These are phyloP conservation scores for Aphelinus certus DNA, from an alignment of 1,140 invertebrate genomes.

Conservation along the genomic window DNA sequence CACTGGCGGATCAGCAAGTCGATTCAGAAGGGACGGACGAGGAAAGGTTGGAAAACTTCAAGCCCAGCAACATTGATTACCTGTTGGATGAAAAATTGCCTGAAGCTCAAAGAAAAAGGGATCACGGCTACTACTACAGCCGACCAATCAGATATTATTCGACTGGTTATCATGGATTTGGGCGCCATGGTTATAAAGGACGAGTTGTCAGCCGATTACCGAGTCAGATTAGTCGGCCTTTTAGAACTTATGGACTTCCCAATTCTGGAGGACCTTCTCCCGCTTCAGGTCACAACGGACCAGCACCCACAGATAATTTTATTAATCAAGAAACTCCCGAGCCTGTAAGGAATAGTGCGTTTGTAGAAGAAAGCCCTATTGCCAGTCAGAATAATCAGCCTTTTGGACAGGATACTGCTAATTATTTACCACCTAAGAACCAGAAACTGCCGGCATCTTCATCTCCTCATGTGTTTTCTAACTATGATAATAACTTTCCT, in stretches of 20 bases:
- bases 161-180: constrained; percentile 39
- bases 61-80: constrained; percentile 19
- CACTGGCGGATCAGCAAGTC: constrained; percentile 23
- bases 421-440: constrained; percentile 62
- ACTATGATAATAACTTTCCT: constrained; percentile 14
- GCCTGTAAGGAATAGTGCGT: constrained; percentile 51
- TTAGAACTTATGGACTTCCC: constrained; percentile 56
- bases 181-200: constrained; percentile 34
- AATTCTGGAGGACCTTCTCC: constrained; percentile 44
- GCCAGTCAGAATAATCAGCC: constrained; percentile 60
- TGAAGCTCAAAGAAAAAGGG: constrained; percentile 53
- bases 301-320: constrained; percentile 19
- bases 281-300: constrained; percentile 37
- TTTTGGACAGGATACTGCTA: constrained; percentile 55
- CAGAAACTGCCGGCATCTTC: constrained; percentile 53
- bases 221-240: constrained; percentile 51
- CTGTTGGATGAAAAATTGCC: constrained; percentile 24
- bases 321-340: constrained; percentile 47
- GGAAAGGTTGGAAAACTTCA: constrained; percentile 42
- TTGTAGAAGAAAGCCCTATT: constrained; percentile 53
- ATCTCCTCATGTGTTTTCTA: constrained; percentile 42
- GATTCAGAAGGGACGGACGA: constrained; percentile 34
- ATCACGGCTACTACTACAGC: constrained; percentile 54
- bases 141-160: constrained; percentile 41
- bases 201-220: constrained; percentile 44